A percentile compares a stretch with the other conserved stretches of the same genome.
phyloP scores from a whole-genome alignment of 2,888 invertebrate genomes.

The Pheosia gnoma region DNA sequence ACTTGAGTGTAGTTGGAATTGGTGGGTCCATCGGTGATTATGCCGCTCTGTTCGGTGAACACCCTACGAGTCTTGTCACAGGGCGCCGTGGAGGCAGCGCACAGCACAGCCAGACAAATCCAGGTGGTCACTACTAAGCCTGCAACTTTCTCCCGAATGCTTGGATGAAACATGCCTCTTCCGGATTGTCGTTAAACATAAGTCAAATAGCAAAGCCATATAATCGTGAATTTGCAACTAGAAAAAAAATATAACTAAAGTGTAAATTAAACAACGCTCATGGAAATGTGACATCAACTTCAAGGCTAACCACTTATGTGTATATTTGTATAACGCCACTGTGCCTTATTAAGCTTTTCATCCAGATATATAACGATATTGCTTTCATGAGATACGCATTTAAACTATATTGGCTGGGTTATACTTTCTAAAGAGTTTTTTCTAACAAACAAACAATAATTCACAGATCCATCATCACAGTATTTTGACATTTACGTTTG shows the following conservation, averaged over 20 bases:
- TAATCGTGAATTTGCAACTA: slow-evolving; percentile 77
- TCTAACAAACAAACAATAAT: slow-evolving; percentile 77
- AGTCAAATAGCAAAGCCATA: slow-evolving; percentile 83
- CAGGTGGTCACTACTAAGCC: slow-evolving; percentile 79
- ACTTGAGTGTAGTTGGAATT: slow-evolving; percentile 93
- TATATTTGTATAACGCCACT: slow-evolving; percentile 67
- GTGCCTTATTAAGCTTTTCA: slow-evolving; percentile 51
- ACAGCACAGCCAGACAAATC: slow-evolving; percentile 75
- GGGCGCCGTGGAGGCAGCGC: slow-evolving; percentile 83
- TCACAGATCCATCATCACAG: slow-evolving; percentile 73
- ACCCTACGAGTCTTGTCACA: slow-evolving; percentile 94
- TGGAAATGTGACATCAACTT: slow-evolving; percentile 81
- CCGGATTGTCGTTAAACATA: slow-evolving; percentile 75
- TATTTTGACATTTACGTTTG: slow-evolving; percentile 70
- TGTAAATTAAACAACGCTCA: slow-evolving; percentile 83
- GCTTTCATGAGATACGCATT: slow-evolving; percentile 42
- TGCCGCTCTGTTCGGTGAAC: slow-evolving; percentile 91
- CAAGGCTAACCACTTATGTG: slow-evolving; percentile 82
- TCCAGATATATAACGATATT: slow-evolving; percentile 45
- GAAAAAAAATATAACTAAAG: slow-evolving; percentile 68
- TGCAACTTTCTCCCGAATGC: slow-evolving; percentile 79
- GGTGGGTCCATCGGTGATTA: slow-evolving; percentile 94
- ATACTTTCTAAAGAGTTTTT: slow-evolving; percentile 76
- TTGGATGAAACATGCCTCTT: slow-evolving; percentile 83
- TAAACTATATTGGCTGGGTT: slow-evolving; percentile 50